Conservation (phyloP, 2,797 vertebrate species). For the Pangasius macronema region DNA sequence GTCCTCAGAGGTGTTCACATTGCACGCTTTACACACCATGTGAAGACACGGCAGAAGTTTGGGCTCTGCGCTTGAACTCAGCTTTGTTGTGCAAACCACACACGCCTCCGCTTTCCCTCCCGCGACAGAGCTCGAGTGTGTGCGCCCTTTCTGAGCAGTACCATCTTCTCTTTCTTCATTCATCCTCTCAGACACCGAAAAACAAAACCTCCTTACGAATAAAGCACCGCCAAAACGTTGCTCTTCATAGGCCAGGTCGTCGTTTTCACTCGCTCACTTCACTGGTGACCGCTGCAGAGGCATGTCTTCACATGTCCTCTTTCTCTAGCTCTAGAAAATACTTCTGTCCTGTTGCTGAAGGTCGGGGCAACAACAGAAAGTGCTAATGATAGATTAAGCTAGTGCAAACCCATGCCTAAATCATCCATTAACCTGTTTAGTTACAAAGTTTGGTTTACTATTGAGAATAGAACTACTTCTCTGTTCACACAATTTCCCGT, state of each 20-base stretch:
- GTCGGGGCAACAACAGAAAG: background rate
- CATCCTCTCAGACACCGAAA: background rate
- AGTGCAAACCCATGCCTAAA: background rate
- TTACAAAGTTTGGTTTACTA: background rate
- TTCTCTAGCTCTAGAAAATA: background rate
- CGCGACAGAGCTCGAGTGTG: background rate
- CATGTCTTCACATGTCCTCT: background rate
- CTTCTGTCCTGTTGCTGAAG: background rate
- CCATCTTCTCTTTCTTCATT: background rate
- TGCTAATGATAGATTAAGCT: background rate
- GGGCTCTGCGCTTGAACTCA: conserved; percentile 23
- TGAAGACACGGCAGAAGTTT: conserved; percentile 62
- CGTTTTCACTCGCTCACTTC: background rate
- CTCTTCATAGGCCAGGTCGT: background rate
- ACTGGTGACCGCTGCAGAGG: too few relatives aligned
- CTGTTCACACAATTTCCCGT: too few relatives aligned
- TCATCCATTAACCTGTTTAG: background rate
- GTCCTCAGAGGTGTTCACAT: conserved; percentile 8
- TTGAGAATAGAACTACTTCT: background rate
- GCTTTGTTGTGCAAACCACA: conserved; percentile 21
- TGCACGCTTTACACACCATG: conserved; percentile 50
- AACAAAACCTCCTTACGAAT: background rate
- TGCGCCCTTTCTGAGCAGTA: background rate
- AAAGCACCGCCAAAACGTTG: background rate
- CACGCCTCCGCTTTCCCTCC: conserved; percentile 20